Percentiles rank a stretch among this genome's conserved stretches.
Evolutionary conservation across 1,140 invertebrate genomes (phyloP).

Genomic region (Drosophila varians): DNA sequence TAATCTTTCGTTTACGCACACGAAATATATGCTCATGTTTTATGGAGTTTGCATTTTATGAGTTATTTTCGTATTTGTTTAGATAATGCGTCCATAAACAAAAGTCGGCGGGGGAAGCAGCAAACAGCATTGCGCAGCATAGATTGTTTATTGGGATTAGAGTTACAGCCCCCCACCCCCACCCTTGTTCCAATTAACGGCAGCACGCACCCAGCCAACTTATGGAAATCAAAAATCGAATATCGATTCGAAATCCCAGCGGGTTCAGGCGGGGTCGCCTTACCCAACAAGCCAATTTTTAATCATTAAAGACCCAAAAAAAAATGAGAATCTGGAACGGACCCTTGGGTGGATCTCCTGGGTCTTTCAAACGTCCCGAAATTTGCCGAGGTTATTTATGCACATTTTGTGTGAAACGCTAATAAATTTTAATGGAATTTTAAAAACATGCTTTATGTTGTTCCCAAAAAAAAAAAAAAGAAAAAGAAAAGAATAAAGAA

Average conservation of each 20-base stretch:
- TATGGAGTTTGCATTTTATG: constrained; percentile 66
- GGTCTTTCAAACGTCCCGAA: constrained; percentile 56
- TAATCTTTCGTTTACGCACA: constrained; percentile 50
- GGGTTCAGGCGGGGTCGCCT: constrained; percentile 15
- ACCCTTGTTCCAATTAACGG: constrained; percentile 57
- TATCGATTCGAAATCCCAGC: constrained; percentile 37
- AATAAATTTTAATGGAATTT: constrained; percentile 83
- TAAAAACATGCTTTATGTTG: constrained; percentile 77
- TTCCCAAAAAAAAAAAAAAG: constrained; percentile 4
- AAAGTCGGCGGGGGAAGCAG: constrained; percentile 16
- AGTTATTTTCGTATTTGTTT: constrained; percentile 79
- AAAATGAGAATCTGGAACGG: background rate
- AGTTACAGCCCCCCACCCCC: constrained; percentile 3
- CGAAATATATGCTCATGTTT: constrained; percentile 52
- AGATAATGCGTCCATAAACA: constrained; percentile 78
- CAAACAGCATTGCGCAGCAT: constrained; percentile 58
- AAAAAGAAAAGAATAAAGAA: constrained; percentile 10
- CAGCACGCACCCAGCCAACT: constrained; percentile 53
- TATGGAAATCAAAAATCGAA: constrained; percentile 34
- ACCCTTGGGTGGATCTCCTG: background rate
- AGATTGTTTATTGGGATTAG: constrained; percentile 66
- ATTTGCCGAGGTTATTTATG: constrained; percentile 65
- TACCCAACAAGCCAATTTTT: constrained; percentile 48
- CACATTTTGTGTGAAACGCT: constrained; percentile 79
- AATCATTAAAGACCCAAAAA: constrained; percentile 46